Percentiles rank a stretch among this genome's conserved stretches.
phyloP scores from a whole-genome alignment of 2,113 vertebrate species.

The Muntiacus reevesi region DNA sequence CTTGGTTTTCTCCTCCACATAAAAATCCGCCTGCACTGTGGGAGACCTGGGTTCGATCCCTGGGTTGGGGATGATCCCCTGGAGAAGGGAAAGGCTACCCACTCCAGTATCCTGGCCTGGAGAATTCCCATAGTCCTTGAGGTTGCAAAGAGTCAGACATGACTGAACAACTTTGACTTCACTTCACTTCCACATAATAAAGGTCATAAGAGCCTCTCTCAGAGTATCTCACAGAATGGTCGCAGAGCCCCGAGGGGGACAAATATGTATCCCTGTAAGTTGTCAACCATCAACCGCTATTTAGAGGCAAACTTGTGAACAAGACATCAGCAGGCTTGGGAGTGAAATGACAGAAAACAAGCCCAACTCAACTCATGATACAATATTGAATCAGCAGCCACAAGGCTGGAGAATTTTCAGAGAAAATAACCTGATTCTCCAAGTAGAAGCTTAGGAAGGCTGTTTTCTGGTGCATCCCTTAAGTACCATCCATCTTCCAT shows the following conservation, averaged over 20 bases:
- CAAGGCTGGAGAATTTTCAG: neutral
- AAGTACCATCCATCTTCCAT: neutral
- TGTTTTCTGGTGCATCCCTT: neutral
- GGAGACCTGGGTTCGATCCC: neutral
- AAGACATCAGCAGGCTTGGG: neutral
- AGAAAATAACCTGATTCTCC: neutral
- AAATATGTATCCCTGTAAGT: neutral
- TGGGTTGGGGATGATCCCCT: neutral
- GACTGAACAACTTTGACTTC: neutral
- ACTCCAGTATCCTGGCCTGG: neutral
- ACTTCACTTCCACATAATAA: neutral
- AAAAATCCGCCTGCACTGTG: neutral
- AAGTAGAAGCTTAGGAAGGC: neutral
- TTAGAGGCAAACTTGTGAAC: neutral
- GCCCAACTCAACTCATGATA: neutral
- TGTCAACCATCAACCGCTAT: rapidly evolving
- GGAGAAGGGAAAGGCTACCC: neutral
- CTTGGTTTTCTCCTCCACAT: neutral
- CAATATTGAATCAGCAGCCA: neutral
- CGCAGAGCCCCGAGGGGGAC: neutral
- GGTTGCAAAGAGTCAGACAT: rapidly evolving
- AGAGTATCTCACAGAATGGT: neutral
- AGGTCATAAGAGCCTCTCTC: neutral
- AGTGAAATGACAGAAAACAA: neutral
- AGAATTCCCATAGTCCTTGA: neutral